A percentile compares a stretch with the other conserved stretches of the same genome.
Conservation (phyloP, 2,113 vertebrate species). For the Illadopsis cleaveri region DNA sequence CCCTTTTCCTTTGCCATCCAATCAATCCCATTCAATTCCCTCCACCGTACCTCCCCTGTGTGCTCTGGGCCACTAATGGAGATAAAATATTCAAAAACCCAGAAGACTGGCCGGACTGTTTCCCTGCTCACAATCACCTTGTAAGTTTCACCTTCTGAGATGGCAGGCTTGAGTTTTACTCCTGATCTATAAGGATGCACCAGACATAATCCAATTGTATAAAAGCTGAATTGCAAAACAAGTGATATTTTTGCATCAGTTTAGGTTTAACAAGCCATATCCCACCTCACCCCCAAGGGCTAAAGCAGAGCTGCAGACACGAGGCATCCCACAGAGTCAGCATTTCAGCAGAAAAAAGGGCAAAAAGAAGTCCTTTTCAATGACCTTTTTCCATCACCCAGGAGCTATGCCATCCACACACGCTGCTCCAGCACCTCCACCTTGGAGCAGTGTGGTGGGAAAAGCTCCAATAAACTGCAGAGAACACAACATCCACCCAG, state of each 20-base stretch:
- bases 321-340: neutral
- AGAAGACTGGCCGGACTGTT: neutral
- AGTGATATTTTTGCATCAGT: neutral
- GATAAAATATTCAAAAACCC: neutral
- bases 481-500: neutral
- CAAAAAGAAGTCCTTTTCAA: neutral
- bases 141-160: neutral
- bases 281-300: neutral
- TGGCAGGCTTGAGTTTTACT: neutral
- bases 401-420: accelerated
- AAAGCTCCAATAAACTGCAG: accelerated
- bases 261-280: neutral
- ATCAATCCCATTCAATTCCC: neutral
- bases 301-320: neutral
- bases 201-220: neutral
- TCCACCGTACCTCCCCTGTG: accelerated
- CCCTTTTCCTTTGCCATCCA: neutral
- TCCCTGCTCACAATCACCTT: neutral
- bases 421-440: neutral
- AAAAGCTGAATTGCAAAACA: neutral
- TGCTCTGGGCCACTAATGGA: neutral
- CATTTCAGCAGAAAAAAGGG: neutral
- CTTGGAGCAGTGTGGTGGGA: accelerated
- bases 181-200: neutral
- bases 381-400: too few species aligned